Conservation (phyloP, 2,888 invertebrate species). For the Trichogramma dendrolimi region DNA sequence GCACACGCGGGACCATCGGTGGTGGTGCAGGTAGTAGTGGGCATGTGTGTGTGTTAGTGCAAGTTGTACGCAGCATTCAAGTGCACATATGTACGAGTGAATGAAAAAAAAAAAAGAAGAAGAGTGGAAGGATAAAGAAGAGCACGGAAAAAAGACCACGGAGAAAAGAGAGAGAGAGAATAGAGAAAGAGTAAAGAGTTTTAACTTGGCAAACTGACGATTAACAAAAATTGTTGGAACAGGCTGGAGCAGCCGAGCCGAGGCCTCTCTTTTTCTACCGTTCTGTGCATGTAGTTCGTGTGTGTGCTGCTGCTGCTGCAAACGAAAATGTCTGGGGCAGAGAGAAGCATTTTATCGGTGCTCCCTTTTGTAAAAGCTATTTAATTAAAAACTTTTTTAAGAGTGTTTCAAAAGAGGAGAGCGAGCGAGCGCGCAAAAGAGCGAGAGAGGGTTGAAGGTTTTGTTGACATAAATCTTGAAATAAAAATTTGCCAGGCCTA, state of each 20-base stretch:
- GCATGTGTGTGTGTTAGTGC: too few relatives aligned
- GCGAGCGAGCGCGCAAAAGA: too few relatives aligned
- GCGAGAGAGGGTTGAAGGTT: too few relatives aligned
- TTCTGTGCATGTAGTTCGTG: too few relatives aligned
- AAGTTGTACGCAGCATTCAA: too few relatives aligned
- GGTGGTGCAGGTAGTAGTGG: not conserved
- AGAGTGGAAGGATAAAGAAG: slow-evolving; percentile 3
- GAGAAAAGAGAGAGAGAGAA: slow-evolving; percentile 8
- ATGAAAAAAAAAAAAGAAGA: slow-evolving; percentile 25
- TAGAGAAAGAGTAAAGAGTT: slow-evolving; percentile 20
- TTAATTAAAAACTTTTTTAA: slow-evolving; percentile 16
- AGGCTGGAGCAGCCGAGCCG: not conserved
- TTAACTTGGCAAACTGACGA: slow-evolving; percentile 23
- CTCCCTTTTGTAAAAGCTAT: slow-evolving; percentile 11
- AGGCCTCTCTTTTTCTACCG: too few relatives aligned
- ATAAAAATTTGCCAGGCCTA: too few relatives aligned
- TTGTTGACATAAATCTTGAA: too few relatives aligned
- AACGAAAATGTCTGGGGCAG: slow-evolving; percentile 7
- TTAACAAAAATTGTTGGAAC: slow-evolving; percentile 19
- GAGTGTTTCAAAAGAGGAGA: too few relatives aligned
- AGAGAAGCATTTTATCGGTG: slow-evolving; percentile 3
- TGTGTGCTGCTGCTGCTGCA: not conserved
- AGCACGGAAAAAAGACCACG: slow-evolving; percentile 10
- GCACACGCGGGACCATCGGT: slow-evolving; percentile 20
- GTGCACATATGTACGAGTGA: slow-evolving; percentile 1